Base-by-base conservation (phyloP, 2,113 vertebrate species). In the Sitta europaea region DNA sequence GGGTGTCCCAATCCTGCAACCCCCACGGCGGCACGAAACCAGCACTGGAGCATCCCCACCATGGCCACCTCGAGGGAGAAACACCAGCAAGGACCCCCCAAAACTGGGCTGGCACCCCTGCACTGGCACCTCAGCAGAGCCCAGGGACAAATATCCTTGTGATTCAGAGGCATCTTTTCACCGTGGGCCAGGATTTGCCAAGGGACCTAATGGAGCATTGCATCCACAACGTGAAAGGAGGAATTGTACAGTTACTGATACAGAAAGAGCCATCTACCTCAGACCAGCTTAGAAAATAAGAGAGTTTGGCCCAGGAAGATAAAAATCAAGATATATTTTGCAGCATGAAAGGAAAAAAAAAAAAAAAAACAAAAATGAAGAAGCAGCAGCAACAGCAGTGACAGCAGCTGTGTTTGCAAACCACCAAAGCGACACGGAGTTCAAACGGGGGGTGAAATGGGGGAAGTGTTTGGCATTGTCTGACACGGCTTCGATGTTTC, bases 271-370 rank as follows among this genome's bases (percentile, higher is more conserved):
- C 50, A 0, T 53, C 93, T 75, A 86, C 66, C 47, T 88, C 84
- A 90, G 70, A 95, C 42, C 93, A 96, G 86, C 88, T 96, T 63
- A 93, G 36, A 91, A 92, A 95, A 96, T 62, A 95, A 95, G 55
- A 93, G 96, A 96, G 94, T 94, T 94, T 78, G 88, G 90, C 84
- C 92, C 96, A 94, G 86, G 88, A 90, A 94, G 91, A 95, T 92
- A 95, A 92, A 97, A 96, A 92, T 28, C 92, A 43, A 80, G 92
- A 92, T 95, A 97, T 95, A 95, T 97, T 96, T 95, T 94, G 95
- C 90, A 95, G 93, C 93, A 86, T 82, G 76, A 91, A 96, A 75
- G 43, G 9, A 45, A 18, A 50, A 48, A 27, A 43, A 43, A 12
- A 51, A 50, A 58, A 9, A 53, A 28, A 28, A 12, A 9, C 45